phyloP scores from a whole-genome alignment of 2,113 vertebrate species.

The Rhipidura dahli region DNA sequence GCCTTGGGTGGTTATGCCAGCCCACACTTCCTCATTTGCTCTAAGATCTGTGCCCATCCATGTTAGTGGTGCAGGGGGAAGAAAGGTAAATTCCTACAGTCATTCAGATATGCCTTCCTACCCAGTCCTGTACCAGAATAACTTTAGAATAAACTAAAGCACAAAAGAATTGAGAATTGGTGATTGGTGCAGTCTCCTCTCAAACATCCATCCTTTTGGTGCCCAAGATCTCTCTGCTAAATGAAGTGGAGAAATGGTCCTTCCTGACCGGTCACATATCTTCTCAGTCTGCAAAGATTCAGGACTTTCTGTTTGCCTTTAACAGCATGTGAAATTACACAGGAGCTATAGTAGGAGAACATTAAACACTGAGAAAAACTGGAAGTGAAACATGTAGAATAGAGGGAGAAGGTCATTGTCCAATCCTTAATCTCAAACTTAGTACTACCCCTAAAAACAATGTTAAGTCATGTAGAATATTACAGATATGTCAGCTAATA shows the following conservation, averaged over 20 bases:
- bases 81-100: neutral
- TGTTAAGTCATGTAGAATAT: slow-evolving; percentile 38
- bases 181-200: neutral
- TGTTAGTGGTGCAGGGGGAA: neutral
- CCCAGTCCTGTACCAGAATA: neutral
- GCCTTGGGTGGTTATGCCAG: neutral
- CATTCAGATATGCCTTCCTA: neutral
- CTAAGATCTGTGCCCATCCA: neutral
- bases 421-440: slow-evolving; percentile 11
- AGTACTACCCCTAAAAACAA: slow-evolving; percentile 17
- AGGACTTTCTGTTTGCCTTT: neutral
- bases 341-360: neutral
- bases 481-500: slow-evolving; percentile 32
- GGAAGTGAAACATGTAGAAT: neutral
- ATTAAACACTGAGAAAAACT: neutral
- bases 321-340: neutral
- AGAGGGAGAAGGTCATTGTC: neutral
- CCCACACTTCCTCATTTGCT: neutral
- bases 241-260: neutral
- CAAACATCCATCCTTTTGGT: neutral
- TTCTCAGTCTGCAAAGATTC: neutral
- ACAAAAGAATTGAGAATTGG: neutral
- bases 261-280: neutral
- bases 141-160: neutral
- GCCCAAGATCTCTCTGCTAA: neutral